Evolutionary conservation across 2,113 vertebrate genomes (phyloP).

Genomic region (Telmatochromis brachygnathus): DNA sequence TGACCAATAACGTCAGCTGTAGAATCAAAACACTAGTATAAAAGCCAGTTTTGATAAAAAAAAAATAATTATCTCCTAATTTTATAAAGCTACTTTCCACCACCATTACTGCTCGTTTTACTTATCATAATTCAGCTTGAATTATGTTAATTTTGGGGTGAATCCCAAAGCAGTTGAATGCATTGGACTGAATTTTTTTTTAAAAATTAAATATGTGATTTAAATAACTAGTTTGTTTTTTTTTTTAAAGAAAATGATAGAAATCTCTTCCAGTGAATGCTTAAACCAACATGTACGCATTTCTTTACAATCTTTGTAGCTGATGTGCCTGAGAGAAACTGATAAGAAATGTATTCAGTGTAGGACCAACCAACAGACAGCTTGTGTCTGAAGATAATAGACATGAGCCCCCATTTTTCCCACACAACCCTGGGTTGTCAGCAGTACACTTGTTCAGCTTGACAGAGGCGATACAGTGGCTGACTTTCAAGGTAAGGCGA

Average conservation of each 20-base stretch:
- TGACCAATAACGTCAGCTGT: neutral
- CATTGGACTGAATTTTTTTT: neutral
- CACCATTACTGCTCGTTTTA: neutral
- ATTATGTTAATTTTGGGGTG: neutral
- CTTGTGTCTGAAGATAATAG: constrained; percentile 41
- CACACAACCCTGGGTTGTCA: neutral
- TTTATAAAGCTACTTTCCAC: neutral
- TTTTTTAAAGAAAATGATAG: neutral
- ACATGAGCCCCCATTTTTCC: neutral
- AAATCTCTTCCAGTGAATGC: neutral
- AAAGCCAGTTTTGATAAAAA: neutral
- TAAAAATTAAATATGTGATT: neutral
- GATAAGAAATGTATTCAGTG: constrained; percentile 34
- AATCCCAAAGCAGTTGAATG: neutral
- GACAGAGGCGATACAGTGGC: neutral
- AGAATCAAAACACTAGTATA: neutral
- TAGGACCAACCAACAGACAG: constrained; percentile 18
- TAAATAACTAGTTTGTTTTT: neutral
- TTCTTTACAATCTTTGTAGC: neutral
- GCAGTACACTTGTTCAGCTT: constrained; percentile 2
- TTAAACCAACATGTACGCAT: neutral
- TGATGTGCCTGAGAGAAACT: neutral
- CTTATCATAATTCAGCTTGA: neutral
- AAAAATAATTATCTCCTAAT: neutral
- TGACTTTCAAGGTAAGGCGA: constrained; percentile 45